These are phyloP conservation scores for Monopterus albus DNA, from an alignment of 2,113 vertebrate species.

Conservation along the genomic window DNA sequence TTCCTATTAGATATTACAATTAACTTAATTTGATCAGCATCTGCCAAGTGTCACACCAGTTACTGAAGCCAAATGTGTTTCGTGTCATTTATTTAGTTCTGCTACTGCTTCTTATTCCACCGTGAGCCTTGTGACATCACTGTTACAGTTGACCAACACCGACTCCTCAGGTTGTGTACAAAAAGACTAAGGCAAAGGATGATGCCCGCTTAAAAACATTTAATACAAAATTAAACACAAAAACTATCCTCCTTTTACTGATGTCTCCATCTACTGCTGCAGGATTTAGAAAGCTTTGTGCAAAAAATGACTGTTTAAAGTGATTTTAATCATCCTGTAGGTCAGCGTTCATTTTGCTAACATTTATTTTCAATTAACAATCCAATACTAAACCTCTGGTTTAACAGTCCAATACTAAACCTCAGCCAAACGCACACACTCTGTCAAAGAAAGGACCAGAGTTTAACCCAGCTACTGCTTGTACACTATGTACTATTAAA, in stretches of 20 bases:
- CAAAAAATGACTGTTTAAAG: too few relatives aligned
- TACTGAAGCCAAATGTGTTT: not conserved
- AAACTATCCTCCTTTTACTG: too few relatives aligned
- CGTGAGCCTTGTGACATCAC: not conserved
- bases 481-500: too few relatives aligned
- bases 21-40: not conserved
- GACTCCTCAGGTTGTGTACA: not conserved
- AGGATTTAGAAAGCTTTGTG: too few relatives aligned
- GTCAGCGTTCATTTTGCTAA: not conserved
- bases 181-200: conserved; percentile 29
- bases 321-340: not conserved
- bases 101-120: not conserved
- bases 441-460: not conserved
- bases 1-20: not conserved
- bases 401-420: not conserved
- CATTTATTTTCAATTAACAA: not conserved
- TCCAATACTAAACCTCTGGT: not conserved
- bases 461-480: too few relatives aligned
- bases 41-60: too few relatives aligned
- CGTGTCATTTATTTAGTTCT: conserved; percentile 1
- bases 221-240: too few relatives aligned
- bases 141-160: conserved; percentile 15
- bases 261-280: too few relatives aligned
- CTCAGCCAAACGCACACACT: not conserved
- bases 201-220: conserved; percentile 70